phyloP scores from a whole-genome alignment of 2,797 vertebrate genomes.

The Melanogrammus aeglefinus region DNA sequence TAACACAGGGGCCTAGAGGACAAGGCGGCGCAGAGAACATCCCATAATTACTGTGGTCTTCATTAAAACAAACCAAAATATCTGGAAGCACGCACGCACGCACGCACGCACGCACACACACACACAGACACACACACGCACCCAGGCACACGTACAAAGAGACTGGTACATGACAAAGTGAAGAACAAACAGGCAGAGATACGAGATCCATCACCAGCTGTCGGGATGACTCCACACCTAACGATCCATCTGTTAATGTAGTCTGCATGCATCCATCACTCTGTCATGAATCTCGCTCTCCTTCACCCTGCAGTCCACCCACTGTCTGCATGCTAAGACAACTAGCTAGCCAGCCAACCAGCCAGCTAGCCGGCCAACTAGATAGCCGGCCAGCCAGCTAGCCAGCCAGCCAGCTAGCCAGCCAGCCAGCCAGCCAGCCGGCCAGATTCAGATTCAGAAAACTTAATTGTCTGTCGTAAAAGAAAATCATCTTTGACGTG shows the following conservation, averaged over 20 bases:
- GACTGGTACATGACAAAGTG: slow-evolving; percentile 4
- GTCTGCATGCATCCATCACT: slow-evolving; percentile 41
- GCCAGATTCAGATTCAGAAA: no score
- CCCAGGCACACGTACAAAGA: neutral
- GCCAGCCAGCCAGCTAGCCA: neutral
- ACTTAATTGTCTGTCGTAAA: no score
- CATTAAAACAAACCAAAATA: slow-evolving; percentile 29
- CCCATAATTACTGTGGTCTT: slow-evolving; percentile 41
- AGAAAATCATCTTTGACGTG: no score
- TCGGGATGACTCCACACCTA: slow-evolving; percentile 22
- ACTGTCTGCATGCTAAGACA: slow-evolving; percentile 36
- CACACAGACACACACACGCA: slow-evolving; percentile 1
- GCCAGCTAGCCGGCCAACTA: neutral
- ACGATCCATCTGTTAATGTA: slow-evolving; percentile 51
- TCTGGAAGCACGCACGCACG: neutral
- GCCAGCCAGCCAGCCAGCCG: neutral
- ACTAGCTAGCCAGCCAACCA: slow-evolving; percentile 2
- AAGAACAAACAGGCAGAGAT: slow-evolving; percentile 9
- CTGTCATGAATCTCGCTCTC: neutral
- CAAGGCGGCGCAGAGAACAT: slow-evolving; percentile 27
- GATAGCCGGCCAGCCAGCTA: no score
- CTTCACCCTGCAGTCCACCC: neutral
- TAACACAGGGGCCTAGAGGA: slow-evolving; percentile 38
- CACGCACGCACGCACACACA: slow-evolving; percentile 7
- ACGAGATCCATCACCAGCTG: slow-evolving; percentile 43